Percentiles rank a stretch among this genome's conserved stretches.
These are phyloP conservation scores for Oreohelix idahoensis DNA, from an alignment of 1,140 invertebrate species.

Conservation along the genomic window DNA sequence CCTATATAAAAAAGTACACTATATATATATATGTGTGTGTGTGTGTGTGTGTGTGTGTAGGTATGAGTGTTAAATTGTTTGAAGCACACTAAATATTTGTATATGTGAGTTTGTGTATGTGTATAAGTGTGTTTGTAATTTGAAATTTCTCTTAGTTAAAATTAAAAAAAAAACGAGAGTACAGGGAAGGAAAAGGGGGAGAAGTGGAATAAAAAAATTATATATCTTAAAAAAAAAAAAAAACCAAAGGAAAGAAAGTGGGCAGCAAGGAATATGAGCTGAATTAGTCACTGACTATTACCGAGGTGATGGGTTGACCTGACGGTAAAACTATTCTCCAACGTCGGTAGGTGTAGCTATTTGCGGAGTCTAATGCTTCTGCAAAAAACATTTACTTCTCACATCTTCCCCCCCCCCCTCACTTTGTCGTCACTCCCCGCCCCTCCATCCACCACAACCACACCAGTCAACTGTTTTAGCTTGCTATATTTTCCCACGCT, in stretches of 20 bases:
- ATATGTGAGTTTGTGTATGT: no score
- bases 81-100: no score
- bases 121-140: no score
- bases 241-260: not conserved
- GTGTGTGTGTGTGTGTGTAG: no score
- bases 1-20: no score
- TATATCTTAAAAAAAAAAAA: not conserved
- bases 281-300: not conserved
- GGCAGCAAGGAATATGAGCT: not conserved
- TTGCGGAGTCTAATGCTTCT: not conserved
- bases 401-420: not conserved
- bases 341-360: not conserved
- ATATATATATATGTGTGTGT: no score
- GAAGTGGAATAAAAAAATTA: no score
- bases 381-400: slow-evolving; percentile 10
- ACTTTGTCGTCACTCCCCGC: not conserved
- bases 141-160: no score
- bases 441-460: not conserved
- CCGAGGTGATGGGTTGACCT: not conserved
- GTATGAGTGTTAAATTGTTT: no score
- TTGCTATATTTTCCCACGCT: not conserved
- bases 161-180: no score
- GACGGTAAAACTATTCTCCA: slow-evolving; percentile 1
- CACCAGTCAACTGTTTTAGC: not conserved
- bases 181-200: no score